Conservation (phyloP, 1,140 invertebrate genomes). For the Lasioglossum baleicum region DNA sequence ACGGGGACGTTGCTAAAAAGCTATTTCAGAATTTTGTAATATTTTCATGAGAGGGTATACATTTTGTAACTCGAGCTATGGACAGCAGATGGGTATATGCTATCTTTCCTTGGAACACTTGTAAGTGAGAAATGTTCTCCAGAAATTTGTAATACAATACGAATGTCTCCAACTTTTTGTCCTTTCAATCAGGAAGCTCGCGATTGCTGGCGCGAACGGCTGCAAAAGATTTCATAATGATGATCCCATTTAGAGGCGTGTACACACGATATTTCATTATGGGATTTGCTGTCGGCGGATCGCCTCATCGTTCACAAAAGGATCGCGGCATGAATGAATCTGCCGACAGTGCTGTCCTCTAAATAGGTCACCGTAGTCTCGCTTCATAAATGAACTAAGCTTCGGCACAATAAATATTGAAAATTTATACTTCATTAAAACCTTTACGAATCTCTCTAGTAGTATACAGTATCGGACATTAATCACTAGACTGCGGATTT, state of each 20-base stretch:
- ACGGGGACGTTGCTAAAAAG: no score
- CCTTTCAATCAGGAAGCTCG: not conserved
- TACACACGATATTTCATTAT: constrained; percentile 3
- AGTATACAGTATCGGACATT: no score
- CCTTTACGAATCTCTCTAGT: no score
- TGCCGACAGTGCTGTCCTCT: constrained; percentile 11
- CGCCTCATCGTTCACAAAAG: constrained; percentile 27
- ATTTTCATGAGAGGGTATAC: no score
- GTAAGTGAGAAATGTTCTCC: no score
- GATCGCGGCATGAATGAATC: constrained; percentile 35
- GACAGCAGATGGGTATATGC: no score
- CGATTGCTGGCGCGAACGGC: not conserved
- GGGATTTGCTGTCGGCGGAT: constrained; percentile 14
- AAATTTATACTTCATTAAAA: not conserved
- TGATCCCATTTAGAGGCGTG: not conserved
- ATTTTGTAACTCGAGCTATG: no score
- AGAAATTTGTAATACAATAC: no score
- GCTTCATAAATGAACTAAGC: not conserved
- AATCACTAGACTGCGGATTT: no score
- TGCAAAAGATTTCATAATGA: not conserved
- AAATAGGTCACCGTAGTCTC: constrained; percentile 37
- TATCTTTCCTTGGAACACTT: no score
- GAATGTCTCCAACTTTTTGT: no score
- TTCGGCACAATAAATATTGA: not conserved
- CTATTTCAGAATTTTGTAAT: no score